Evolutionary conservation across 2,888 invertebrate species (phyloP).

Genomic region (Tetramorium bicarinatum): DNA sequence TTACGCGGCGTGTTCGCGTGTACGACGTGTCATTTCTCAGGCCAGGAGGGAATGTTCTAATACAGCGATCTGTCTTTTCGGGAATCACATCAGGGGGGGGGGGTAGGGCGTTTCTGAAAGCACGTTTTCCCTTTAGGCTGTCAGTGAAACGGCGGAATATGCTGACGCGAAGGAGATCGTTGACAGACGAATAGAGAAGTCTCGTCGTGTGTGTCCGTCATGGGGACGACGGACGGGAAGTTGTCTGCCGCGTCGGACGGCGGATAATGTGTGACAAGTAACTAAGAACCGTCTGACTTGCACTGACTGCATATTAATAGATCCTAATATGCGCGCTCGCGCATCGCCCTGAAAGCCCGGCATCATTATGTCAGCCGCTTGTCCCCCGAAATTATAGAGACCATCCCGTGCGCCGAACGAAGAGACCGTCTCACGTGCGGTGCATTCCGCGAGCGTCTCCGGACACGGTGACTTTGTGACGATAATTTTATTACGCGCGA

Average conservation of each 20-base stretch:
- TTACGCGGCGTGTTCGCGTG: neutral
- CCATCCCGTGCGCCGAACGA: conserved; percentile 32
- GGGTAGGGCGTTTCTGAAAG: conserved; percentile 42
- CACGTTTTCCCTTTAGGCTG: conserved; percentile 13
- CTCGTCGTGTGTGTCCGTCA: conserved; percentile 63
- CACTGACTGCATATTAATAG: conserved; percentile 82
- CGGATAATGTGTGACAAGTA: conserved; percentile 81
- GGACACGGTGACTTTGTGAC: neutral
- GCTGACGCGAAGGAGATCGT: conserved; percentile 46
- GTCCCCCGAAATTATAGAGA: conserved; percentile 71
- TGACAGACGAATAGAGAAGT: conserved; percentile 67
- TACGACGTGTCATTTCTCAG: conserved; percentile 4
- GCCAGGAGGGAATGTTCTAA: neutral
- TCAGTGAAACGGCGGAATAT: conserved; percentile 33
- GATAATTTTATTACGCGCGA: neutral
- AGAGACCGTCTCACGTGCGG: neutral
- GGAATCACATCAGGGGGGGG: conserved; percentile 29
- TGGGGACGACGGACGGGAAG: conserved; percentile 61
- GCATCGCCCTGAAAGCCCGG: conserved; percentile 63
- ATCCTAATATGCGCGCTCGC: conserved; percentile 73
- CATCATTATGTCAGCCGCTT: conserved; percentile 75
- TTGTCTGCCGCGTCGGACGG: conserved; percentile 67
- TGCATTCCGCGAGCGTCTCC: neutral
- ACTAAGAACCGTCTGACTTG: conserved; percentile 81
- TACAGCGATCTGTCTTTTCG: neutral